Evolutionary conservation across 2,797 vertebrate species (phyloP).

Genomic region (Tragelaphus eurycerus): DNA sequence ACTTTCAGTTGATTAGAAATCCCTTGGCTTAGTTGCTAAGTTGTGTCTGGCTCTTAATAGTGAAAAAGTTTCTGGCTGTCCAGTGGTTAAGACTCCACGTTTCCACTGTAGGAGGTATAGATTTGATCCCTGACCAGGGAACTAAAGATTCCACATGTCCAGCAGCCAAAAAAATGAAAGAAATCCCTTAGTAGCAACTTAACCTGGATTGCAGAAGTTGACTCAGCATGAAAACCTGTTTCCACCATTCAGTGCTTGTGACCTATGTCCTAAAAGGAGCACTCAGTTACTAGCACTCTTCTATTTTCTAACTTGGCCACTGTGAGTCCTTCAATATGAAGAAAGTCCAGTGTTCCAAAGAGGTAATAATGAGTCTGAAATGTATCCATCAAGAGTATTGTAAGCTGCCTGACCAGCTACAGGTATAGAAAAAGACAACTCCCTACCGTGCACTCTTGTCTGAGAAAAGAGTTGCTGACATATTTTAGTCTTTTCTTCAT

Average conservation of each 20-base stretch:
- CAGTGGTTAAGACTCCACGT: neutral
- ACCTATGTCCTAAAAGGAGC: slow-evolving; percentile 8
- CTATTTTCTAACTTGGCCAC: slow-evolving; percentile 47
- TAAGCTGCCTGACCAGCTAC: neutral
- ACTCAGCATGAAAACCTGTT: neutral
- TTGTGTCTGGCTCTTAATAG: neutral
- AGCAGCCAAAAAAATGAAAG: neutral
- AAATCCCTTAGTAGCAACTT: neutral
- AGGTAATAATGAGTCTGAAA: slow-evolving; percentile 55
- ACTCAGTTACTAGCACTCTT: slow-evolving; percentile 9
- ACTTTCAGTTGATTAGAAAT: neutral
- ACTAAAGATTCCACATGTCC: neutral
- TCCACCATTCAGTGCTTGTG: neutral
- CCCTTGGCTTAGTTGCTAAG: neutral
- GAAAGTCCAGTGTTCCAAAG: slow-evolving; percentile 35
- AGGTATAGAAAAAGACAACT: slow-evolving; percentile 30
- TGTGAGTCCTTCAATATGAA: slow-evolving; percentile 34
- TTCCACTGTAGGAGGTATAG: neutral
- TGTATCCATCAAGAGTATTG: slow-evolving; percentile 45
- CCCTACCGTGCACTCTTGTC: slow-evolving; percentile 20
- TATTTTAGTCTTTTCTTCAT: slow-evolving; percentile 44
- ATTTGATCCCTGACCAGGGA: neutral
- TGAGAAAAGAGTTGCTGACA: slow-evolving; percentile 46
- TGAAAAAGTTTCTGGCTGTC: neutral
- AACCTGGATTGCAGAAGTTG: neutral